Conservation (phyloP, 2,888 invertebrate species). For the Melikaiella ostensackeni region DNA sequence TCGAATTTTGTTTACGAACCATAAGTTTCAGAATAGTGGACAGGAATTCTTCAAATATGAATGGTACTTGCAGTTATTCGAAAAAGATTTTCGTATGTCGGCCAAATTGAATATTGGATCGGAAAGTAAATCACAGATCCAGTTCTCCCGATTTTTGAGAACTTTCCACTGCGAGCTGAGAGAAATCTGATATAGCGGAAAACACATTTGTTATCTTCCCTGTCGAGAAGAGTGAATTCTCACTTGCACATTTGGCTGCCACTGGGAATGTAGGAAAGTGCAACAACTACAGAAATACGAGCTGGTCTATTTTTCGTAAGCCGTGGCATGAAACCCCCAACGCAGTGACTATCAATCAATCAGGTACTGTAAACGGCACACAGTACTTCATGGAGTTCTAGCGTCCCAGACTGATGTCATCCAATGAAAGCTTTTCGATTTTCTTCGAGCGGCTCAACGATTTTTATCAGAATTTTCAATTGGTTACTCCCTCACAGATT, state of each 20-base stretch:
- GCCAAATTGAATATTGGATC: not conserved
- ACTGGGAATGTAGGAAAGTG: not conserved
- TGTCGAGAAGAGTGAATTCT: conserved; percentile 26
- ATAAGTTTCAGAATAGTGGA: not conserved
- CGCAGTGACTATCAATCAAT: conserved; percentile 42
- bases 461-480: not conserved
- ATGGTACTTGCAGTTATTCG: not conserved
- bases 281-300: conserved; percentile 17
- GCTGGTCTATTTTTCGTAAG: conserved; percentile 24
- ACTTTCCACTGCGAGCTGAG: not conserved
- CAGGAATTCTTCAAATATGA: not conserved
- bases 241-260: conserved; percentile 14
- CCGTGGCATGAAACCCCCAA: conserved; percentile 32
- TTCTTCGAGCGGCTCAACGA: too few relatives aligned
- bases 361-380: not conserved
- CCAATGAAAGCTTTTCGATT: not conserved
- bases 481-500: too few relatives aligned
- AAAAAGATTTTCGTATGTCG: not conserved
- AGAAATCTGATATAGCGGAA: conserved; percentile 3
- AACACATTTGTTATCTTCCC: conserved; percentile 24
- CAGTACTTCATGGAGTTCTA: not conserved
- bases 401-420: not conserved
- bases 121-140: not conserved
- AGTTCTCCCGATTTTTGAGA: conserved; percentile 3
- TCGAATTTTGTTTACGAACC: too few relatives aligned